phyloP scores from a whole-genome alignment of 2,888 invertebrate species.

The Chironomus tentans region DNA sequence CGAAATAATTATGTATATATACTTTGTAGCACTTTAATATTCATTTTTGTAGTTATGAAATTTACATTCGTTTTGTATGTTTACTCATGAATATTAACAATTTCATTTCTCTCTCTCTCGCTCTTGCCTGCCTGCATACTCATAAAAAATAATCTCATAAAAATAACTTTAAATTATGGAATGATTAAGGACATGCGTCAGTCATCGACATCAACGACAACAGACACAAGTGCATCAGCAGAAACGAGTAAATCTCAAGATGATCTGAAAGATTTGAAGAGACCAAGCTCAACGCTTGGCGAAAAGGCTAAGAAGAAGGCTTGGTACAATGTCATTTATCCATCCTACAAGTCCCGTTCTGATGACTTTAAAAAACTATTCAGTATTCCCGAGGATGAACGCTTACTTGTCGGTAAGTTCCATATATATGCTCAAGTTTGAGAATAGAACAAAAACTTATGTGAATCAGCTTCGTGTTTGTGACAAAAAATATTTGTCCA shows the following conservation, averaged over 20 bases:
- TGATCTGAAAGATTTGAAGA: constrained; percentile 34
- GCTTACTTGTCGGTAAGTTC: constrained; percentile 80
- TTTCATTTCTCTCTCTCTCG: too few relatives aligned
- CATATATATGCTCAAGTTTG: neutral
- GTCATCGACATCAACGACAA: neutral
- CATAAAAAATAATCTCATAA: too few relatives aligned
- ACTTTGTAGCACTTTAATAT: too few relatives aligned
- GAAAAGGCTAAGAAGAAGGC: constrained; percentile 67
- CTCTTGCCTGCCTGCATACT: too few relatives aligned
- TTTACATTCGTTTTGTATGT: too few relatives aligned
- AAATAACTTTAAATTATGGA: neutral
- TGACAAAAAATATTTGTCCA: neutral
- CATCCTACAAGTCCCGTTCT: constrained; percentile 87
- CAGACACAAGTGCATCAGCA: constrained; percentile 31
- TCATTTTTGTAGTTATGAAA: too few relatives aligned
- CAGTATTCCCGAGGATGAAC: constrained; percentile 81
- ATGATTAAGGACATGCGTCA: constrained; percentile 11
- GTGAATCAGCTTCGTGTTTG: neutral
- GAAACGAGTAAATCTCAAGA: constrained; percentile 34
- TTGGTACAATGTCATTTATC: constrained; percentile 79
- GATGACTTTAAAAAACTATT: constrained; percentile 89
- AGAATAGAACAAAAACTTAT: neutral
- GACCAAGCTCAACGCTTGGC: constrained; percentile 36
- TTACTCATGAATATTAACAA: too few relatives aligned
- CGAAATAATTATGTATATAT: too few relatives aligned